Conservation (phyloP, 2,113 vertebrate species). For the Hippocampus guttulatus region DNA sequence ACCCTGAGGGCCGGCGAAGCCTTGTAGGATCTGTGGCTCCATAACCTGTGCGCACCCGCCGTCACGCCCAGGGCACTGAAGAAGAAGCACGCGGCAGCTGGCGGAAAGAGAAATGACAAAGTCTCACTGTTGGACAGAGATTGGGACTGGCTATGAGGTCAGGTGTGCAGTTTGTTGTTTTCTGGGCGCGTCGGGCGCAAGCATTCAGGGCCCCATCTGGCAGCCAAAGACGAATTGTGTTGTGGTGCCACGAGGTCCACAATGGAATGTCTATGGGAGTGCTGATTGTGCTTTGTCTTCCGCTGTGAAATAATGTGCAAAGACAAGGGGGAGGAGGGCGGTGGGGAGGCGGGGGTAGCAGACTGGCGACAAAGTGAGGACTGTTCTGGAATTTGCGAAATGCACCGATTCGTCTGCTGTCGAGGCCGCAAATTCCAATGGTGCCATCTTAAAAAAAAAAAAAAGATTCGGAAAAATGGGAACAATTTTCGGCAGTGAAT, state of each 20-base stretch:
- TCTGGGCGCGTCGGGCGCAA: neutral
- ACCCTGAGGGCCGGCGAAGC: conserved; percentile 80
- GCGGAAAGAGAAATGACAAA: conserved; percentile 35
- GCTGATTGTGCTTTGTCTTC: conserved; percentile 71
- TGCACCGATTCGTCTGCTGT: conserved; percentile 19
- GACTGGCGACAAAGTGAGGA: conserved; percentile 47
- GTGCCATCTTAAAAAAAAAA: neutral
- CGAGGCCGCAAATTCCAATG: neutral
- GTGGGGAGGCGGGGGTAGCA: conserved; percentile 22
- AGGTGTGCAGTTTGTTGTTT: neutral
- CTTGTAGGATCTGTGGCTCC: conserved; percentile 95
- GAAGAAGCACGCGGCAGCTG: conserved; percentile 67
- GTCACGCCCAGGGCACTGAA: conserved; percentile 82
- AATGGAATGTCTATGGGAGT: conserved; percentile 63
- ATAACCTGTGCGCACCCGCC: conserved; percentile 89
- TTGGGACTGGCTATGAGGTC: neutral
- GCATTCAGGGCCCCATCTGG: conserved; percentile 38
- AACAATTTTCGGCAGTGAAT: too few relatives aligned
- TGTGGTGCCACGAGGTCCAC: conserved; percentile 56
- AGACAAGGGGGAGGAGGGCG: conserved; percentile 37
- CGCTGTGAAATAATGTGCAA: conserved; percentile 59
- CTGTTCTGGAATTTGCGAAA: conserved; percentile 50
- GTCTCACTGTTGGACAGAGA: conserved; percentile 36
- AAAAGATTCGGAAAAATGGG: neutral
- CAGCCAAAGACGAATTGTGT: conserved; percentile 55